phyloP scores from a whole-genome alignment of 2,113 vertebrate species.

The Cyanoderma ruficeps region DNA sequence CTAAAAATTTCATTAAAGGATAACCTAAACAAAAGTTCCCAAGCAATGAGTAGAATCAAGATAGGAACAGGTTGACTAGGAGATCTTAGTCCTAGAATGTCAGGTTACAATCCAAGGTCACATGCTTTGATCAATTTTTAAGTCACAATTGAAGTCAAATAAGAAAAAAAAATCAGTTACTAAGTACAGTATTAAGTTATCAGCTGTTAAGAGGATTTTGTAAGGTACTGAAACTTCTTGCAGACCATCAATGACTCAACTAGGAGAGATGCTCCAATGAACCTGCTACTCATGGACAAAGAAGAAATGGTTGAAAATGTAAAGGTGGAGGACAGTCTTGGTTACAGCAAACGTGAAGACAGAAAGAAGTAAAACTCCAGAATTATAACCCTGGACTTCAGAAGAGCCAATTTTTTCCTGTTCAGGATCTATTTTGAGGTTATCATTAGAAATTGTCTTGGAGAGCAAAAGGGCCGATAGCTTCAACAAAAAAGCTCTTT shows the following conservation, averaged over 20 bases:
- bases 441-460: not conserved
- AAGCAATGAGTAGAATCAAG: not conserved
- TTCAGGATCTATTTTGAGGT: not conserved
- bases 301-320: not conserved
- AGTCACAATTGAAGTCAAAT: not conserved
- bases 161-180: not conserved
- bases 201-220: not conserved
- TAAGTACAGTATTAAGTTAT: not conserved
- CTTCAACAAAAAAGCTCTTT: not conserved
- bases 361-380: not conserved
- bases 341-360: not conserved
- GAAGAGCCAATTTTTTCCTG: fast-evolving
- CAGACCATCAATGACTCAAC: not conserved
- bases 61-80: not conserved
- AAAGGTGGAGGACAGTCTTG: not conserved
- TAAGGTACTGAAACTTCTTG: not conserved
- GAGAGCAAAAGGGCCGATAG: not conserved
- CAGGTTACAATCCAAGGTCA: not conserved
- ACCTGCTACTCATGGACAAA: not conserved
- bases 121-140: not conserved
- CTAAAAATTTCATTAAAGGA: not conserved
- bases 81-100: not conserved
- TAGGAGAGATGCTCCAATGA: not conserved
- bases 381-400: not conserved
- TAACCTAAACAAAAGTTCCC: not conserved